Percentiles rank a stretch among this genome's conserved stretches.
Evolutionary conservation across 1,140 invertebrate species (phyloP).

Genomic region (Ooceraea biroi): DNA sequence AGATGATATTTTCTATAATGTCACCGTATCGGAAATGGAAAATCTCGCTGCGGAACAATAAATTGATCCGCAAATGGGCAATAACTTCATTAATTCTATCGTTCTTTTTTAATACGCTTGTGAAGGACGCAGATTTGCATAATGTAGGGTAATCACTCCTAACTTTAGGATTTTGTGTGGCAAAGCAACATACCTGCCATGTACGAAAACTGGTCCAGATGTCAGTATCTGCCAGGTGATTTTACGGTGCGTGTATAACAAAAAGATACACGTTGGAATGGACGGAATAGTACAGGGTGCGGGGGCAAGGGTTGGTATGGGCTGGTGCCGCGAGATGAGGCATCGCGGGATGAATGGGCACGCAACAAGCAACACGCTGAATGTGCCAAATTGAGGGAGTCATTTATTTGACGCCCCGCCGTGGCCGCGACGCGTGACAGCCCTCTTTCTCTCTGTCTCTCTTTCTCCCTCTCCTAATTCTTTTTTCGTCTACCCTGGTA

Average conservation of each 20-base stretch:
- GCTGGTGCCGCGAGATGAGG: constrained; percentile 62
- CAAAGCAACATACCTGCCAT: background rate
- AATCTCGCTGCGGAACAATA: background rate
- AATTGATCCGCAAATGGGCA: background rate
- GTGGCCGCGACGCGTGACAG: constrained; percentile 64
- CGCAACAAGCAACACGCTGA: constrained; percentile 79
- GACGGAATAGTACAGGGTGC: background rate
- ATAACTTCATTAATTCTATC: background rate
- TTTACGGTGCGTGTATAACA: background rate
- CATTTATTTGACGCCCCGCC: constrained; percentile 72
- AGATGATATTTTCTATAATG: constrained; percentile 15
- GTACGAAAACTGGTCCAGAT: background rate
- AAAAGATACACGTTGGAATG: background rate
- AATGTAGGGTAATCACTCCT: background rate
- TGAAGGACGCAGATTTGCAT: background rate
- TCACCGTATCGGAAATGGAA: background rate
- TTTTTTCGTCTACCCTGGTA: constrained; percentile 61
- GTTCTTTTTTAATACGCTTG: background rate
- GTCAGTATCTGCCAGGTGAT: background rate
- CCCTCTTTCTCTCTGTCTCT: constrained; percentile 42
- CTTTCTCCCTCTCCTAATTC: constrained; percentile 44
- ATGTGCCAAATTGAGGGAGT: constrained; percentile 79
- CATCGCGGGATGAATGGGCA: constrained; percentile 76
- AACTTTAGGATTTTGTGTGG: background rate
- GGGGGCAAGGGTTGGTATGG: background rate